Conservation (phyloP, 2,113 vertebrate genomes). For the Ameiurus melas region DNA sequence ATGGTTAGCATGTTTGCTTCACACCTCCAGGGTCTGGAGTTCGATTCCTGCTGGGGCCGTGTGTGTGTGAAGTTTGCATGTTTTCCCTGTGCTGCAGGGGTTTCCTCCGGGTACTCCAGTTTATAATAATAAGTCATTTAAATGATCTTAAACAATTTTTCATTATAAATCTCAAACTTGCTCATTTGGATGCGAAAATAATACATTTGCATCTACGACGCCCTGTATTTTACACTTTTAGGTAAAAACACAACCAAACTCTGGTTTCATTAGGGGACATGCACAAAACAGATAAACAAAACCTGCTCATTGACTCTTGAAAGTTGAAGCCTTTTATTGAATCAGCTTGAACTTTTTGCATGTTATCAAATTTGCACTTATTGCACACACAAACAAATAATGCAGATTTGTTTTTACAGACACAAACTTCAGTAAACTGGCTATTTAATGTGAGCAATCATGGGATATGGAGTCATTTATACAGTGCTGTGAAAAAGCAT, state of each 20-base stretch:
- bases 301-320: not conserved
- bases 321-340: not conserved
- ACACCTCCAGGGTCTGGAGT: no score
- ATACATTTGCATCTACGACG: not conserved
- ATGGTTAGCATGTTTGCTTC: no score
- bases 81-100: no score
- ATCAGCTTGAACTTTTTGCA: not conserved
- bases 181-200: not conserved
- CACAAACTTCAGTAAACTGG: not conserved
- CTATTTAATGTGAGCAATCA: not conserved
- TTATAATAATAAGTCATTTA: not conserved
- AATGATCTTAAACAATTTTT: not conserved
- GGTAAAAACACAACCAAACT: not conserved
- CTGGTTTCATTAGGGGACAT: not conserved
- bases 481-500: no score
- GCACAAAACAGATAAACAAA: not conserved
- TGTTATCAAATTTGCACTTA: not conserved
- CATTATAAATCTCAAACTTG: not conserved
- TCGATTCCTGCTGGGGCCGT: no score
- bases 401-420: not conserved
- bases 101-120: no score
- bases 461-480: not conserved
- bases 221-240: not conserved
- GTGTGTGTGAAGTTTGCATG: no score
- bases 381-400: not conserved